These are phyloP conservation scores for Symphodus melops DNA, from an alignment of 2,113 vertebrate species.

Conservation along the genomic window DNA sequence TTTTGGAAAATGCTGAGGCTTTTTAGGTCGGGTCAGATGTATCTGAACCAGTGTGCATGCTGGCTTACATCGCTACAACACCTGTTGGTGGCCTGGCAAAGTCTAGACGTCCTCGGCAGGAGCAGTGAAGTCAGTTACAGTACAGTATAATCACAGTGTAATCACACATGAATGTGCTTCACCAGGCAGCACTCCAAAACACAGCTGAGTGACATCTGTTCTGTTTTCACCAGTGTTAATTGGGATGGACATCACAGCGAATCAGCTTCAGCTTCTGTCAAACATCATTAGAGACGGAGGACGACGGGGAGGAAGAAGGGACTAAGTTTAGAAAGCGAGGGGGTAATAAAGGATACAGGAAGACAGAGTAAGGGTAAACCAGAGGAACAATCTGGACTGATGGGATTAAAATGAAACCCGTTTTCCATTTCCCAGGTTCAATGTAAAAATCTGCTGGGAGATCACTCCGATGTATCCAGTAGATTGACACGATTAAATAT, in stretches of 20 bases:
- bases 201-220: slow-evolving; percentile 57
- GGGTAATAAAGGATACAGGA: neutral
- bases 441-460: neutral
- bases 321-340: neutral
- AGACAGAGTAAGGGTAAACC: slow-evolving; percentile 2
- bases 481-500: slow-evolving; percentile 40
- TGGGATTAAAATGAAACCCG: slow-evolving; percentile 26
- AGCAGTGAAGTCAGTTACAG: slow-evolving; percentile 10
- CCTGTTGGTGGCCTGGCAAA: no score
- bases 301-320: neutral
- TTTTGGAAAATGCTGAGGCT: no score
- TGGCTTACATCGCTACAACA: no score
- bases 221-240: slow-evolving; percentile 37
- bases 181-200: slow-evolving; percentile 22
- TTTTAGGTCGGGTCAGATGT: no score
- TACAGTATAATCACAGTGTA: slow-evolving; percentile 30
- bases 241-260: slow-evolving; percentile 41
- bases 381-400: neutral
- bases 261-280: slow-evolving; percentile 49
- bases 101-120: slow-evolving; percentile 29
- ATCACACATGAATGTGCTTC: slow-evolving; percentile 45
- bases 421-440: slow-evolving; percentile 14
- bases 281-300: slow-evolving; percentile 38
- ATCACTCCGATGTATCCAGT: neutral
- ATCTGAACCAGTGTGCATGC: no score